These are phyloP conservation scores for Ciconia nigra DNA, from an alignment of 2,797 vertebrate species.

Conservation along the genomic window DNA sequence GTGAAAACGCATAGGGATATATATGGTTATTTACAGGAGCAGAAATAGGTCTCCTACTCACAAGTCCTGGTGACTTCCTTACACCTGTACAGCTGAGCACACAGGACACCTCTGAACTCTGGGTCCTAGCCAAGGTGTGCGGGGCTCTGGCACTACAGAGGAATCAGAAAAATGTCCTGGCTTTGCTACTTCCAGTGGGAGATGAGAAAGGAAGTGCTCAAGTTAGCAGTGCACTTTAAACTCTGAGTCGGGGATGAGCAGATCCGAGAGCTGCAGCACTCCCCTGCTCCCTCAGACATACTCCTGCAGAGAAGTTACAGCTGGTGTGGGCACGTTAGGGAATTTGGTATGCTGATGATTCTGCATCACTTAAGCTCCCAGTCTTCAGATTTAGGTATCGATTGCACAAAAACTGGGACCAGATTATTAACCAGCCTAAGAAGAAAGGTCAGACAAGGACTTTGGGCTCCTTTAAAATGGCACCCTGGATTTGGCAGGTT, in stretches of 20 bases:
- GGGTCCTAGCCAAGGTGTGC: neutral
- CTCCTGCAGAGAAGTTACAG: neutral
- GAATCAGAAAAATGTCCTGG: neutral
- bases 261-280: neutral
- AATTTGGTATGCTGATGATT: neutral
- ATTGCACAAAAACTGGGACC: neutral
- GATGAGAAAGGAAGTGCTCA: neutral
- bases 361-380: neutral
- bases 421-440: neutral
- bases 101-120: neutral
- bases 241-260: accelerated
- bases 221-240: neutral
- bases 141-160: neutral
- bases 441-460: neutral
- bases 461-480: neutral
- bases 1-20: accelerated
- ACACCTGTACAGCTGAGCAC: neutral
- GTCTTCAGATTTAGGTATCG: neutral
- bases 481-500: neutral
- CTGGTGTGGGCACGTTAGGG: neutral
- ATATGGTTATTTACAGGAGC: neutral
- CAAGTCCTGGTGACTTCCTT: neutral
- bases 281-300: neutral
- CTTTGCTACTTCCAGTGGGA: neutral
- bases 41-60: neutral